phyloP scores from a whole-genome alignment of 1,140 invertebrate genomes.

The Yoshiicerus persimilis region DNA sequence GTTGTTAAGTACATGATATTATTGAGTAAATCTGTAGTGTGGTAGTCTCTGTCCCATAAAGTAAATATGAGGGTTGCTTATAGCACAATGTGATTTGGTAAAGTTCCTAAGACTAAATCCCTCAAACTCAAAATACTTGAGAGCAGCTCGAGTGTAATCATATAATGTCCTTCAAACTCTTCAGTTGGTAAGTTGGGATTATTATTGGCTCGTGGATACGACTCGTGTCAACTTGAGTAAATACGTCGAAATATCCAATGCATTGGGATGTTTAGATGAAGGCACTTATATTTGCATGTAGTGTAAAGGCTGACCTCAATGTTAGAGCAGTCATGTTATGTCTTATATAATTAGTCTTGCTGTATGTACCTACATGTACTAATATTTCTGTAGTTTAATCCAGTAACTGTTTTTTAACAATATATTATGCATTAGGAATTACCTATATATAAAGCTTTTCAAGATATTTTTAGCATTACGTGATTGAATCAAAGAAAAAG shows the following conservation, averaged over 20 bases:
- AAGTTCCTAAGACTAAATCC: not conserved
- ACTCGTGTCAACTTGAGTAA: not conserved
- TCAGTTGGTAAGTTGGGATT: not conserved
- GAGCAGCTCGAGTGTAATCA: not conserved
- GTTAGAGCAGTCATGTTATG: too few species aligned
- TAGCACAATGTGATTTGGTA: not conserved
- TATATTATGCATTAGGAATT: too few species aligned
- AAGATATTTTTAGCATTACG: too few species aligned
- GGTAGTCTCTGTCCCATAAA: not conserved
- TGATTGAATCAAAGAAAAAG: too few species aligned
- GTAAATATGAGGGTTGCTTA: not conserved
- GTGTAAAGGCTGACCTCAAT: not conserved
- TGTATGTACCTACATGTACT: too few species aligned
- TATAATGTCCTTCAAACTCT: not conserved
- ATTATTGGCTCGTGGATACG: not conserved
- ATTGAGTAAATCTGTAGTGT: not conserved
- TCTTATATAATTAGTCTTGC: too few species aligned
- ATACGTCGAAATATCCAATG: not conserved
- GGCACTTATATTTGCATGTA: not conserved
- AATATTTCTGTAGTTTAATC: too few species aligned
- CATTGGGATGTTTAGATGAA: not conserved
- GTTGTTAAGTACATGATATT: not conserved
- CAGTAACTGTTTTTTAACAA: too few species aligned
- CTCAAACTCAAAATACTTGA: slow-evolving; percentile 7
- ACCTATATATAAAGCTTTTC: too few species aligned